Percentiles rank a stretch among this genome's conserved stretches.
Evolutionary conservation across 2,888 invertebrate genomes (phyloP).

Genomic region (Nemurella pictetii): DNA sequence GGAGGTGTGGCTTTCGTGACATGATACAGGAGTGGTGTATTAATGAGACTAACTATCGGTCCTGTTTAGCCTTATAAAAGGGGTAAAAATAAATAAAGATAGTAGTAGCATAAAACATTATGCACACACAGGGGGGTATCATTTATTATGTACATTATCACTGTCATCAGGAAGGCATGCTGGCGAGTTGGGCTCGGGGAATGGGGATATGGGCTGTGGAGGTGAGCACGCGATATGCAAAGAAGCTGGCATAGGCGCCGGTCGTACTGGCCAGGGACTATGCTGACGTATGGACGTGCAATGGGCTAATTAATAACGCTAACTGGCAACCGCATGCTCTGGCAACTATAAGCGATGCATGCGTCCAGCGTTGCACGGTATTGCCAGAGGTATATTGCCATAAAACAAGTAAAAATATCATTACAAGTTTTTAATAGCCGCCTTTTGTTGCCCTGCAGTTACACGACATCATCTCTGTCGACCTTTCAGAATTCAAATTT

Average conservation of each 20-base stretch:
- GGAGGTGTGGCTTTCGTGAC: not conserved
- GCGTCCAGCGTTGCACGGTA: no score
- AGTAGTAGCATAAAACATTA: conserved; percentile 5
- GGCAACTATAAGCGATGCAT: no score
- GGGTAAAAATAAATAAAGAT: conserved; percentile 3
- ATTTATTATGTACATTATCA: conserved; percentile 25
- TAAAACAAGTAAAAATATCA: not conserved
- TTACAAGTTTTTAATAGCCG: not conserved
- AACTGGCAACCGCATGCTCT: not conserved
- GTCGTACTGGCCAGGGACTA: not conserved
- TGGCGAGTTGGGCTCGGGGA: no score
- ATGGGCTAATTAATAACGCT: not conserved
- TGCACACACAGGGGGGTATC: conserved; percentile 15
- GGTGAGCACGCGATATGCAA: conserved; percentile 4
- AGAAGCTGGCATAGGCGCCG: not conserved
- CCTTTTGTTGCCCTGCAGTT: not conserved
- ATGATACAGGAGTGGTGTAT: not conserved
- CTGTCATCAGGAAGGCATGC: conserved; percentile 20
- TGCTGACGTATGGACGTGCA: not conserved
- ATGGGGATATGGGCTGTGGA: not conserved
- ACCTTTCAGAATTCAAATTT: not conserved
- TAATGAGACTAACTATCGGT: not conserved
- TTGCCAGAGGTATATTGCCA: no score
- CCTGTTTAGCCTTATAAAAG: not conserved
- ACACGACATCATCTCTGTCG: not conserved